Conservation (phyloP, 2,113 vertebrate genomes). For the Genyomyrus donnyi region DNA sequence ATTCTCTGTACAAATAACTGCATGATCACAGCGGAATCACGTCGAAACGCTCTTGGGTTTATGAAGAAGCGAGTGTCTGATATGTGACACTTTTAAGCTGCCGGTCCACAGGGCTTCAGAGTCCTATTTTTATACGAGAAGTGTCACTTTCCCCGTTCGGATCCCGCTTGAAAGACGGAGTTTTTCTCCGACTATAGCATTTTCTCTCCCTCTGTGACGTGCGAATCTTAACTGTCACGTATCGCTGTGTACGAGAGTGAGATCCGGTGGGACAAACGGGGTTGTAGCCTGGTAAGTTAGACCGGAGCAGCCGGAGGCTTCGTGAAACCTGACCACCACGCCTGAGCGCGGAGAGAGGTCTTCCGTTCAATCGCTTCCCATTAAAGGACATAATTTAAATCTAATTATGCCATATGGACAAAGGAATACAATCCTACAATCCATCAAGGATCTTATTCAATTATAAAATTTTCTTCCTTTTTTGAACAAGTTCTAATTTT, state of each 20-base stretch:
- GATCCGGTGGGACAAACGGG: slow-evolving; percentile 25
- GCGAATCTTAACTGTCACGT: slow-evolving; percentile 47
- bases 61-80: not conserved
- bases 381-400: not conserved
- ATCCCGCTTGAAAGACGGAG: not conserved
- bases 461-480: not conserved
- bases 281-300: not conserved
- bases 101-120: not conserved
- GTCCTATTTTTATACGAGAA: slow-evolving; percentile 1
- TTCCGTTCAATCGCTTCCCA: not conserved
- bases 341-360: not conserved
- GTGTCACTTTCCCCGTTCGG: slow-evolving; percentile 1
- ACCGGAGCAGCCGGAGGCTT: slow-evolving; percentile 33
- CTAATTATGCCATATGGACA: not conserved
- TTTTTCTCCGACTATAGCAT: slow-evolving; percentile 14
- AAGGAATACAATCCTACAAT: not conserved
- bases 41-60: not conserved
- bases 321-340: slow-evolving; percentile 27
- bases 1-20: not conserved
- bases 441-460: not conserved
- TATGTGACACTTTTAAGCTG: not conserved
- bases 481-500: not conserved
- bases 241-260: slow-evolving; percentile 27
- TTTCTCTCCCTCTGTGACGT: slow-evolving; percentile 37
- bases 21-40: not conserved